A percentile compares a stretch with the other conserved stretches of the same genome.
These are phyloP conservation scores for Melanargia galathea DNA, from an alignment of 2,888 invertebrate genomes.

Conservation along the genomic window DNA sequence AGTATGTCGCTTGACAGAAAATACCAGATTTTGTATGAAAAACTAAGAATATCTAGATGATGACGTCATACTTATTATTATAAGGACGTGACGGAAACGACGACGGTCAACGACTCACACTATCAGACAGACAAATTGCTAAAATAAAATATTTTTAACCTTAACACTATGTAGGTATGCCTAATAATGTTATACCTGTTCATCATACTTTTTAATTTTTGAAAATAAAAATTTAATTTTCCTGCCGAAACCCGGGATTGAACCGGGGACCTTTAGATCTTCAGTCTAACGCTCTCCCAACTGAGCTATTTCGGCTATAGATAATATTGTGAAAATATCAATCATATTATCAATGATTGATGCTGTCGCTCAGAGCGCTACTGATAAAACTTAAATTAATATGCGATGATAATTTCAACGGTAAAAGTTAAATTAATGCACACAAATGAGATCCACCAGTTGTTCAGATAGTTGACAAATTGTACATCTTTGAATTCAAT, in stretches of 20 bases:
- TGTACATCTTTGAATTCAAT: background rate
- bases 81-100: no score
- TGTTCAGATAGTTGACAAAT: constrained; percentile 2
- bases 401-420: background rate
- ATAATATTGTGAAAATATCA: background rate
- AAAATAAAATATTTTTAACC: no score
- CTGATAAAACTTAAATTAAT: background rate
- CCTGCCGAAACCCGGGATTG: constrained; percentile 87
- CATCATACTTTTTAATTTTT: no score
- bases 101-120: no score
- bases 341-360: background rate
- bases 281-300: constrained; percentile 84
- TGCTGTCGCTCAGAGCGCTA: background rate
- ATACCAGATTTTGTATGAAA: no score
- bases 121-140: no score
- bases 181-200: no score
- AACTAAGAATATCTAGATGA: no score
- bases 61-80: no score
- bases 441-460: background rate
- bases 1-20: no score
- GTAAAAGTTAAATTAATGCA: background rate
- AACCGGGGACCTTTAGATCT: constrained; percentile 88
- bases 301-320: constrained; percentile 69
- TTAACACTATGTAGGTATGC: no score
- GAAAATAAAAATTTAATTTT: constrained; percentile 41